phyloP scores from a whole-genome alignment of 2,888 invertebrate genomes.

The Zaprionus bogoriensis region DNA sequence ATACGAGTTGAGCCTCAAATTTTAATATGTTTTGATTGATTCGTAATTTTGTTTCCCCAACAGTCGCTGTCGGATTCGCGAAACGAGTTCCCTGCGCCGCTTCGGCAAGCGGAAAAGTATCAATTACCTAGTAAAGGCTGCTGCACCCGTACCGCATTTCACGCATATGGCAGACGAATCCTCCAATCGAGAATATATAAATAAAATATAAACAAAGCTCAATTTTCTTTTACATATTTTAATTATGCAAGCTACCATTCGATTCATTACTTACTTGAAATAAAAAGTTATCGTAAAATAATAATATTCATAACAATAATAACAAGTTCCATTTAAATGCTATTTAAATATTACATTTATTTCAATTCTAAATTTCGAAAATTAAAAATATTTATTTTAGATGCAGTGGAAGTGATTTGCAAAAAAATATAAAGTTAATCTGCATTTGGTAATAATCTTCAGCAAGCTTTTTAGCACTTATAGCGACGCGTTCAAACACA shows the following conservation, averaged over 20 bases:
- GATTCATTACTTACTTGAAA: too few relatives aligned
- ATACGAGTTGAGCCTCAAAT: conserved; percentile 73
- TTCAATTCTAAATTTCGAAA: too few relatives aligned
- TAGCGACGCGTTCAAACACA: too few relatives aligned
- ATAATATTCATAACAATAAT: too few relatives aligned
- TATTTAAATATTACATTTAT: too few relatives aligned
- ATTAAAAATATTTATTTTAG: not conserved
- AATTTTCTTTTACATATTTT: not conserved
- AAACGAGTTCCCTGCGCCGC: conserved; percentile 40
- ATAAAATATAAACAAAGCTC: not conserved
- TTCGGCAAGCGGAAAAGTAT: conserved; percentile 53
- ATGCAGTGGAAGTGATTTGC: too few relatives aligned
- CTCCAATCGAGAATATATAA: not conserved
- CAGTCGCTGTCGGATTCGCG: conserved; percentile 42
- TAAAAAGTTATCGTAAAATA: too few relatives aligned
- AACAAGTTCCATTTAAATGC: too few relatives aligned
- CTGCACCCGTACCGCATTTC: not conserved
- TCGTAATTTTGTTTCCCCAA: conserved; percentile 70
- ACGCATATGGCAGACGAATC: conserved; percentile 16
- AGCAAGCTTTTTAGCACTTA: too few relatives aligned
- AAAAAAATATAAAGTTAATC: too few relatives aligned
- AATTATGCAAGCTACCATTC: too few relatives aligned
- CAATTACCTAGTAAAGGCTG: conserved; percentile 52
- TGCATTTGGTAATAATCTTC: too few relatives aligned
- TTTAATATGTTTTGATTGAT: conserved; percentile 80